phyloP scores from a whole-genome alignment of 2,797 vertebrate genomes.

The Brotula barbata region DNA sequence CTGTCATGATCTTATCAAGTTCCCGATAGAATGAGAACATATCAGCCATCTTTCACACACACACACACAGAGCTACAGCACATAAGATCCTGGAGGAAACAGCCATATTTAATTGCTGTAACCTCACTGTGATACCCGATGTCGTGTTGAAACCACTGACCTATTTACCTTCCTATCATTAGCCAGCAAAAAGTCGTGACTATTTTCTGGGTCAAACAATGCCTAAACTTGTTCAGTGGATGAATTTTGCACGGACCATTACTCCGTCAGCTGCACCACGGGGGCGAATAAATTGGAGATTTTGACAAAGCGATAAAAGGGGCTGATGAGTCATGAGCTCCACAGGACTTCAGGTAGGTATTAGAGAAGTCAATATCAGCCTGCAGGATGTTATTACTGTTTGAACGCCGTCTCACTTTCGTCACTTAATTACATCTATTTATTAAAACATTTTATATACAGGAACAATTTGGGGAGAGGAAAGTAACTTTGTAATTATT shows the following conservation, averaged over 20 bases:
- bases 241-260: constrained; percentile 38
- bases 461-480: too few species aligned
- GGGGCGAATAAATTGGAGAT: constrained; percentile 1
- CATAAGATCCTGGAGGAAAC: constrained; percentile 22
- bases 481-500: too few species aligned
- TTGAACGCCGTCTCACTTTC: not conserved
- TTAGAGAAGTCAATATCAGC: constrained; percentile 22
- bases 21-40: not conserved
- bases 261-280: constrained; percentile 39
- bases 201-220: constrained; percentile 60
- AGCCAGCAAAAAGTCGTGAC: constrained; percentile 29
- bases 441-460: constrained; percentile 9
- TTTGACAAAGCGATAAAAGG: constrained; percentile 37
- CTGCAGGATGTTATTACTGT: constrained; percentile 10
- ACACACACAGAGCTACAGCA: constrained; percentile 3
- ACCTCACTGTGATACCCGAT: constrained; percentile 58
- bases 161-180: constrained; percentile 62
- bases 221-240: constrained; percentile 40
- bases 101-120: constrained; percentile 65
- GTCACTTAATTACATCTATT: not conserved
- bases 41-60: constrained; percentile 4
- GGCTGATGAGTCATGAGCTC: constrained; percentile 20
- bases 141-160: constrained; percentile 56
- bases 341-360: constrained; percentile 23
- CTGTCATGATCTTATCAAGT: constrained; percentile 9